Evolutionary conservation across 2,113 vertebrate genomes (phyloP).

Genomic region (Phyllostomus discolor): DNA sequence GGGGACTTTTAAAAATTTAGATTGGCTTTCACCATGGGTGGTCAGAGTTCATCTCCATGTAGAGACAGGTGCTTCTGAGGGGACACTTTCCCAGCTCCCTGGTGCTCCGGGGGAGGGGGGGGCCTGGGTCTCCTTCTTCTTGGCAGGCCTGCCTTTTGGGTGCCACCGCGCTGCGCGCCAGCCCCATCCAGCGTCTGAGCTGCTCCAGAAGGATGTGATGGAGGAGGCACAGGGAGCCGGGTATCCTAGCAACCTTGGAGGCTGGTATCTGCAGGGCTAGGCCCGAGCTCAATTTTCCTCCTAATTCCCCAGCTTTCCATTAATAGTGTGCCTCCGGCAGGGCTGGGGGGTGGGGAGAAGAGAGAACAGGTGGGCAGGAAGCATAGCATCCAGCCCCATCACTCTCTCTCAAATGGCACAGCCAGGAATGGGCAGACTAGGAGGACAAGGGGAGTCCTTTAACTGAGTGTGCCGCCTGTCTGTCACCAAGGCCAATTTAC

Average conservation of each 20-base stretch:
- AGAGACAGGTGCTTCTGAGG: neutral
- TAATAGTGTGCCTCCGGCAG: slow-evolving; percentile 48
- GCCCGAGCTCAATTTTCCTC: slow-evolving; percentile 67
- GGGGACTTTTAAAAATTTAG: neutral
- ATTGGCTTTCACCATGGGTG: neutral
- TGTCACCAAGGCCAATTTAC: neutral
- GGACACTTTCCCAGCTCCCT: neutral
- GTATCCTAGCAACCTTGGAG: slow-evolving; percentile 82
- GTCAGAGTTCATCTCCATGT: neutral
- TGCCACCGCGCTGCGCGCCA: neutral
- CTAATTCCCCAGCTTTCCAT: slow-evolving; percentile 48
- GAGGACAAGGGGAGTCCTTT: neutral
- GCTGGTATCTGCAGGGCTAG: slow-evolving; percentile 64
- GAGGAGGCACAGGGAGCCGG: slow-evolving; percentile 13
- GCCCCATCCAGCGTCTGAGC: neutral
- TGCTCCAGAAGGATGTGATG: neutral
- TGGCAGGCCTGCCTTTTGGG: neutral
- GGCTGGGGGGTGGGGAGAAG: neutral
- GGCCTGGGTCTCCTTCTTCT: neutral
- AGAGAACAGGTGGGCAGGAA: neutral
- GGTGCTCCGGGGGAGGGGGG: neutral
- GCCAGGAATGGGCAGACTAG: neutral
- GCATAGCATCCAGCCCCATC: neutral
- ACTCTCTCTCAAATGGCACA: slow-evolving; percentile 36
- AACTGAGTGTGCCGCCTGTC: neutral